Evolutionary conservation across 2,797 vertebrate genomes (phyloP).

Genomic region (Anolis apletophallus): DNA sequence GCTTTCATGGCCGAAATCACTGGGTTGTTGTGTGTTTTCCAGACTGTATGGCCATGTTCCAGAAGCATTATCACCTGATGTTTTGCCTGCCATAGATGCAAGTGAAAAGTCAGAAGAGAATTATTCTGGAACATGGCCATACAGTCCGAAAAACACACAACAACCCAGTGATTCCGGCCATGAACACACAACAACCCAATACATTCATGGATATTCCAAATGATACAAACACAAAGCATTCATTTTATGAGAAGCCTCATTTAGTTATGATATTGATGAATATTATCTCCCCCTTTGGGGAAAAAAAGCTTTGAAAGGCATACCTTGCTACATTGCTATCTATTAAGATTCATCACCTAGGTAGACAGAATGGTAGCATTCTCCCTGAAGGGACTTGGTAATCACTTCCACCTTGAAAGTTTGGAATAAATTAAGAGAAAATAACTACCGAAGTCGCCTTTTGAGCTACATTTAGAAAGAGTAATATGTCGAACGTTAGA

Average conservation of each 20-base stretch:
- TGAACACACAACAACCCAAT: too few species aligned
- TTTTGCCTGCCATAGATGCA: too few species aligned
- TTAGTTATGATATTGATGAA: background rate
- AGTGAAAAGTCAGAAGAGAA: too few species aligned
- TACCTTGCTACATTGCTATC: background rate
- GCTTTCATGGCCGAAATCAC: too few species aligned
- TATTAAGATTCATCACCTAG: background rate
- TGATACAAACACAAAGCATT: background rate
- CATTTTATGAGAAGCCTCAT: background rate
- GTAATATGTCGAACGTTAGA: constrained; percentile 22
- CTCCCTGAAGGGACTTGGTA: background rate
- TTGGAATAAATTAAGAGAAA: constrained; percentile 27
- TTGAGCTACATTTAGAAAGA: constrained; percentile 15
- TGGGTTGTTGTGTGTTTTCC: too few species aligned
- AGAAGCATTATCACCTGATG: too few species aligned
- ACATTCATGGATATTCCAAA: background rate
- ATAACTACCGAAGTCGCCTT: background rate
- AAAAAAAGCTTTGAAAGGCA: background rate
- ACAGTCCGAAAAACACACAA: too few species aligned
- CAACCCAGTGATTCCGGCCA: too few species aligned
- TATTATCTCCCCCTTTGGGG: too few species aligned
- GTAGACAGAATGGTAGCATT: background rate
- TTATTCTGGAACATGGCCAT: too few species aligned
- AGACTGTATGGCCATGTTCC: too few species aligned
- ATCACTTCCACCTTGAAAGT: constrained; percentile 8